Evolutionary conservation across 1,140 invertebrate genomes (phyloP).

Genomic region (Drosophila pectinifera): DNA sequence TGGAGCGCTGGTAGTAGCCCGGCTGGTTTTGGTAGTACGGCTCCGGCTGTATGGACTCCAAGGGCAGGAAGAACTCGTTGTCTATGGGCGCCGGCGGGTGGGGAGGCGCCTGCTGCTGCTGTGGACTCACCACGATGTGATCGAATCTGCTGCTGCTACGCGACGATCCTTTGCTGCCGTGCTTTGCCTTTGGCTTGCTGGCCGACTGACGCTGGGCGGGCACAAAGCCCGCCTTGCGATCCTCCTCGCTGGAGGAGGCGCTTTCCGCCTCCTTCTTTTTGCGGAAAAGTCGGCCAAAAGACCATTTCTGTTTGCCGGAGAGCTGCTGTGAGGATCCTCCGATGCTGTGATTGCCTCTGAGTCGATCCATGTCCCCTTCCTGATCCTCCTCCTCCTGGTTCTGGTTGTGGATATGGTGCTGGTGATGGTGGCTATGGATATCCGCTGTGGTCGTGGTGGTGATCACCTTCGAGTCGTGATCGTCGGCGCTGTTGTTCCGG

Average conservation of each 20-base stretch:
- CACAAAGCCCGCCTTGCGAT: slow-evolving; percentile 85
- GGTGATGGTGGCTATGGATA: slow-evolving; percentile 19
- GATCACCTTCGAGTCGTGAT: slow-evolving; percentile 56
- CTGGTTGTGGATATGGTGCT: slow-evolving; percentile 15
- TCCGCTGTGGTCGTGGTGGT: slow-evolving; percentile 44
- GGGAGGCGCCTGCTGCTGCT: slow-evolving; percentile 20
- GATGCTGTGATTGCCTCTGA: slow-evolving; percentile 60
- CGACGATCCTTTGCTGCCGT: slow-evolving; percentile 76
- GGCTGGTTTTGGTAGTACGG: slow-evolving; percentile 80
- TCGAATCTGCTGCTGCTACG: slow-evolving; percentile 86
- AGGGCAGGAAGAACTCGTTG: slow-evolving; percentile 86
- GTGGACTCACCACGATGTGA: slow-evolving; percentile 85
- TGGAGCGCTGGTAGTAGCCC: slow-evolving; percentile 84
- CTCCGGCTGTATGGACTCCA: slow-evolving; percentile 85
- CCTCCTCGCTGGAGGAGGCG: slow-evolving; percentile 88
- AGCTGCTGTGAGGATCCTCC: slow-evolving; percentile 65
- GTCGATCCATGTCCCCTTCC: slow-evolving; percentile 67
- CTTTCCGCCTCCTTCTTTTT: slow-evolving; percentile 88
- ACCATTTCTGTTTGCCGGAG: slow-evolving; percentile 89
- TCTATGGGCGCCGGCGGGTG: slow-evolving; percentile 58
- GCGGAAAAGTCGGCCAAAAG: slow-evolving; percentile 89
- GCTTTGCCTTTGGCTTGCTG: slow-evolving; percentile 64
- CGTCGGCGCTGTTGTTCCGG: slow-evolving; percentile 39
- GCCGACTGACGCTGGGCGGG: slow-evolving; percentile 66
- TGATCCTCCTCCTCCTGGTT: slow-evolving; percentile 16